These are phyloP conservation scores for Oopsacas minuta DNA, from an alignment of 37 sponge, comb jelly and placozoan genomes.

Conservation along the genomic window DNA sequence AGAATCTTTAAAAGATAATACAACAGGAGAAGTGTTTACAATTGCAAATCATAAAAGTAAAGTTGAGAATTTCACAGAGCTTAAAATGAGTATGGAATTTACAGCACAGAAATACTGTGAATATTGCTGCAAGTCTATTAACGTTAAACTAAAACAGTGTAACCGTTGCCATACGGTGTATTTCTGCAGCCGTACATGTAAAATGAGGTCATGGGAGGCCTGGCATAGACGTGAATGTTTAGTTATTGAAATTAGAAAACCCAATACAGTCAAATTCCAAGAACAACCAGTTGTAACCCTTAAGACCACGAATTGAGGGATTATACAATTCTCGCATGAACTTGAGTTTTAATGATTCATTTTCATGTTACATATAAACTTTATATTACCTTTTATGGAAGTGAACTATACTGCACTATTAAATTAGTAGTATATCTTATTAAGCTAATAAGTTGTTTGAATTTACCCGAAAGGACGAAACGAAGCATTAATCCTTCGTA, in stretches of 20 bases:
- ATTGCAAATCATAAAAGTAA: neutral
- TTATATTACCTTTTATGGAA: too few relatives aligned
- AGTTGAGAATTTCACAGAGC: neutral
- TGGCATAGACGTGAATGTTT: slow-evolving; percentile 4
- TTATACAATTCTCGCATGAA: too few relatives aligned
- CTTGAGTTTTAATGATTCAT: too few relatives aligned
- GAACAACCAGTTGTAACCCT: neutral
- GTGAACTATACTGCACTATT: too few relatives aligned
- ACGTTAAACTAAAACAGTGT: neutral
- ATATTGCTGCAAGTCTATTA: neutral
- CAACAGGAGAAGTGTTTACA: neutral
- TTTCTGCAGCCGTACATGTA: neutral
- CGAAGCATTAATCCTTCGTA: too few relatives aligned
- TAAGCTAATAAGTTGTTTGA: too few relatives aligned
- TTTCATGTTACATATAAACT: too few relatives aligned
- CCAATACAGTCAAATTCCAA: neutral
- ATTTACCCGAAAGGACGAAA: too few relatives aligned
- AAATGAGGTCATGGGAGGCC: neutral
- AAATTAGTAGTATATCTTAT: too few relatives aligned
- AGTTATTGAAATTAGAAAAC: neutral
- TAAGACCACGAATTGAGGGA: too few relatives aligned
- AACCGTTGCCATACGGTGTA: neutral
- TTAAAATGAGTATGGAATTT: neutral
- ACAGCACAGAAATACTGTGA: neutral
- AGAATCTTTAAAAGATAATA: neutral